phyloP scores from a whole-genome alignment of 1,140 invertebrate genomes.

The Euglossa dilemma region DNA sequence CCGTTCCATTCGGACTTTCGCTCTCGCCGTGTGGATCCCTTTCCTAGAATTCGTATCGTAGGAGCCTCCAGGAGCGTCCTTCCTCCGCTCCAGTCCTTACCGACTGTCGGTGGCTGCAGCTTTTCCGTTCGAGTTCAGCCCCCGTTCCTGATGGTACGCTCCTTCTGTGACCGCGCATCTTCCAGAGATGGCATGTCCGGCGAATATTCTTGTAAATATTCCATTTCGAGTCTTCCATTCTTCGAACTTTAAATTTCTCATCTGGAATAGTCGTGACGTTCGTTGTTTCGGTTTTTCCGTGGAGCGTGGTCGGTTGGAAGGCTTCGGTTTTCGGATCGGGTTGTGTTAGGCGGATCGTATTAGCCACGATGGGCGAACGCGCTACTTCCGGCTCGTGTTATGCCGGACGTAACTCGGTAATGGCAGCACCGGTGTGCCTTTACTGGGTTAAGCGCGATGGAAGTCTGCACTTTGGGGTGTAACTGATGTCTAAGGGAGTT shows the following conservation, averaged over 20 bases:
- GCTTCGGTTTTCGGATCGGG: too few relatives aligned
- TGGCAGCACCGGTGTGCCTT: neutral
- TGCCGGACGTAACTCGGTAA: neutral
- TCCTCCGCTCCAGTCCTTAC: constrained; percentile 49
- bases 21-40: neutral
- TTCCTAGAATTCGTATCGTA: constrained; percentile 52
- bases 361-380: neutral
- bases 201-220: too few relatives aligned
- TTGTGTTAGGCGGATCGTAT: neutral
- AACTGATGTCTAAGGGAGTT: constrained; percentile 1
- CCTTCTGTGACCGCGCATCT: constrained; percentile 16
- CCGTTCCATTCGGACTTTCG: constrained; percentile 22
- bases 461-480: neutral
- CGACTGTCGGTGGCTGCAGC: constrained; percentile 53
- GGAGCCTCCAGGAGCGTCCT: constrained; percentile 46
- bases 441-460: neutral
- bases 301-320: too few relatives aligned
- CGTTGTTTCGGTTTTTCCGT: too few relatives aligned
- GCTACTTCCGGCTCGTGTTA: neutral
- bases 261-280: too few relatives aligned
- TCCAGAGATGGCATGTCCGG: constrained; percentile 53
- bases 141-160: constrained; percentile 20
- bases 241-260: too few relatives aligned
- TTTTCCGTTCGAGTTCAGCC: constrained; percentile 21
- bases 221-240: too few relatives aligned